phyloP scores from a whole-genome alignment of 2,113 vertebrate species.

The Corythoichthys haematopterus region DNA sequence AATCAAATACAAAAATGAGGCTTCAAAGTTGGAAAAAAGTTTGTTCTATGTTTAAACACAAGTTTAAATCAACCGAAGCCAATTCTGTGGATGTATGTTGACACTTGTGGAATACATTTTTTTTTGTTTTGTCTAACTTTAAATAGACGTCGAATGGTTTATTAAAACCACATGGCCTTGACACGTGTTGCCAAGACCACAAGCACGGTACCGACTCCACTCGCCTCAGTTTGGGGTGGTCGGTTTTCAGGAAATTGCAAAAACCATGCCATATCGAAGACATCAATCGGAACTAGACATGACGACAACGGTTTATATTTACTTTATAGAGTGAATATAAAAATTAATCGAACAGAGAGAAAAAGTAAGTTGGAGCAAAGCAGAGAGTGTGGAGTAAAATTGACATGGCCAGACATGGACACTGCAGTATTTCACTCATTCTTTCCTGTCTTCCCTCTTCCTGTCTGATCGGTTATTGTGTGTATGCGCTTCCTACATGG shows the following conservation, averaged over 20 bases:
- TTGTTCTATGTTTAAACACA: background rate
- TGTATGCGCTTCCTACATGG: too few species aligned
- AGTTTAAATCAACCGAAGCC: background rate
- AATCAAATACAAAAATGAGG: background rate
- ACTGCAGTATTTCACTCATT: too few species aligned
- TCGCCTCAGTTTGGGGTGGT: background rate
- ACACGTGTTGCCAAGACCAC: background rate
- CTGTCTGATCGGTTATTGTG: too few species aligned
- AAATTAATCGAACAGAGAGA: background rate
- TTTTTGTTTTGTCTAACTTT: background rate
- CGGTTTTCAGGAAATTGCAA: background rate
- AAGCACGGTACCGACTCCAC: background rate
- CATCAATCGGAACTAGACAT: background rate
- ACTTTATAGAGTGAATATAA: too few species aligned
- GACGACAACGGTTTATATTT: background rate
- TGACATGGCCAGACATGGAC: background rate
- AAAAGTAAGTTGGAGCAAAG: background rate
- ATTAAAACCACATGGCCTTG: background rate
- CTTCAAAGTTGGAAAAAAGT: background rate
- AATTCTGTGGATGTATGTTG: background rate
- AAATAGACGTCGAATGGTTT: background rate
- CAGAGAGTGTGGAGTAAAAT: background rate
- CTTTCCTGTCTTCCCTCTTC: too few species aligned
- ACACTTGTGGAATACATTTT: background rate
- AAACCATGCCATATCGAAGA: background rate